phyloP scores from a whole-genome alignment of 2,113 vertebrate genomes.

The Regulus satrapa region DNA sequence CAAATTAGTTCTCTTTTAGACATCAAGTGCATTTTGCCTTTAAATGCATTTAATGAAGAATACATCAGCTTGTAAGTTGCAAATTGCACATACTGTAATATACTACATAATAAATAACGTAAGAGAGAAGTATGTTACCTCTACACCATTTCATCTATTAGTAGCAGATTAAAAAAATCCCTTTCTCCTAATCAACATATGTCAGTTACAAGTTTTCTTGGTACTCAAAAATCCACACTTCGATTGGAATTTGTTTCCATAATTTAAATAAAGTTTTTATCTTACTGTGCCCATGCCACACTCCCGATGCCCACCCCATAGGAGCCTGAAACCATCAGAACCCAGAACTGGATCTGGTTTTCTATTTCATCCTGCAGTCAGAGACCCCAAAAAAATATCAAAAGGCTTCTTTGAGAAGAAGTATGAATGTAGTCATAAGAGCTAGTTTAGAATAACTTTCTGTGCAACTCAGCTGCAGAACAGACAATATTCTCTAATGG shows the following conservation, averaged over 20 bases:
- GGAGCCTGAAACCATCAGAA: not conserved
- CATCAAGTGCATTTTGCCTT: not conserved
- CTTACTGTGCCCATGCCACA: not conserved
- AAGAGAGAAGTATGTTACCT: not conserved
- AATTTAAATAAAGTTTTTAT: not conserved
- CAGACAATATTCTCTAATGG: conserved; percentile 60
- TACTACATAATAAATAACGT: rapidly evolving
- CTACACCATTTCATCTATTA: not conserved
- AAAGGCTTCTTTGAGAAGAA: not conserved
- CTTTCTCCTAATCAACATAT: not conserved
- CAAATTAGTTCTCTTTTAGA: not conserved
- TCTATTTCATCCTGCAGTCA: not conserved
- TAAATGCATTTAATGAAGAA: not conserved
- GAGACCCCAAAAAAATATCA: not conserved
- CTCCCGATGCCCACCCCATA: rapidly evolving
- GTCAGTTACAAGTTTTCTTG: not conserved
- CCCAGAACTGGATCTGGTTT: not conserved
- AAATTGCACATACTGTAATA: too few species aligned
- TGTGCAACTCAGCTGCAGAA: conserved; percentile 40
- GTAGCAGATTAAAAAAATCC: not conserved
- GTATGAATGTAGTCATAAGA: not conserved
- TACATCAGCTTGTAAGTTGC: not conserved
- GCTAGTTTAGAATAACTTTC: conserved; percentile 8
- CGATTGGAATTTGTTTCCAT: not conserved
- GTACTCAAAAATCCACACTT: not conserved